phyloP scores from a whole-genome alignment of 2,797 vertebrate species.

The Masticophis lateralis region DNA sequence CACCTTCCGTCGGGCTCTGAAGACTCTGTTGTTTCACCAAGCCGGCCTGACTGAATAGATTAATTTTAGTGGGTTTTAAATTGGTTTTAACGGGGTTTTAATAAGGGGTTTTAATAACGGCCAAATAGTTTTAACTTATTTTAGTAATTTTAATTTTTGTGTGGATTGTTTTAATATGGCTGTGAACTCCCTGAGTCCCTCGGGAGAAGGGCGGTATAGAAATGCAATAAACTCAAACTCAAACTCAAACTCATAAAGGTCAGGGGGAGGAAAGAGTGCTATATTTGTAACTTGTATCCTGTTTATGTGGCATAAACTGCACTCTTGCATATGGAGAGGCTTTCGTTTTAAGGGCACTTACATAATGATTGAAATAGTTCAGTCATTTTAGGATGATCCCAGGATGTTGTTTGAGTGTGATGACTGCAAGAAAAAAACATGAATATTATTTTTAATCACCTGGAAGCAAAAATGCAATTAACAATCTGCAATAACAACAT shows the following conservation, averaged over 20 bases:
- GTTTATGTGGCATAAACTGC: background rate
- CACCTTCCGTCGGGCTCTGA: too few species aligned
- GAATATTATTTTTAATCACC: constrained; percentile 31
- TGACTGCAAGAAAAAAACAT: constrained; percentile 75
- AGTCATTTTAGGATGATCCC: constrained; percentile 99
- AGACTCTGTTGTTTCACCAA: too few species aligned
- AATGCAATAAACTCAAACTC: too few species aligned
- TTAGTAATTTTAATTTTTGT: too few species aligned
- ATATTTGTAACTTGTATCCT: background rate
- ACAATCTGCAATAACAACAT: background rate
- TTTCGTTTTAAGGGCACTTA: constrained; percentile 64
- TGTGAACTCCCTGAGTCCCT: too few species aligned
- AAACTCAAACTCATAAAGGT: background rate
- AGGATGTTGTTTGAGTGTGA: constrained; percentile 94
- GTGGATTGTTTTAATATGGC: too few species aligned
- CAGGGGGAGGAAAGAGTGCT: background rate
- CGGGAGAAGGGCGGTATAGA: too few species aligned
- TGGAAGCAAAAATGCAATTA: background rate
- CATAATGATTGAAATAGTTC: constrained; percentile 95
- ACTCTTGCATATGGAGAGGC: background rate
- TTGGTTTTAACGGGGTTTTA: too few species aligned
- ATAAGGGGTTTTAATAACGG: too few species aligned
- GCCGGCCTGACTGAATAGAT: too few species aligned
- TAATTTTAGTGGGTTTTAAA: too few species aligned
- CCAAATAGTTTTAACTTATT: too few species aligned